Percentiles rank a stretch among this genome's conserved stretches.
Conservation (phyloP, 2,797 vertebrate genomes). For the Neoniphon sammara region DNA sequence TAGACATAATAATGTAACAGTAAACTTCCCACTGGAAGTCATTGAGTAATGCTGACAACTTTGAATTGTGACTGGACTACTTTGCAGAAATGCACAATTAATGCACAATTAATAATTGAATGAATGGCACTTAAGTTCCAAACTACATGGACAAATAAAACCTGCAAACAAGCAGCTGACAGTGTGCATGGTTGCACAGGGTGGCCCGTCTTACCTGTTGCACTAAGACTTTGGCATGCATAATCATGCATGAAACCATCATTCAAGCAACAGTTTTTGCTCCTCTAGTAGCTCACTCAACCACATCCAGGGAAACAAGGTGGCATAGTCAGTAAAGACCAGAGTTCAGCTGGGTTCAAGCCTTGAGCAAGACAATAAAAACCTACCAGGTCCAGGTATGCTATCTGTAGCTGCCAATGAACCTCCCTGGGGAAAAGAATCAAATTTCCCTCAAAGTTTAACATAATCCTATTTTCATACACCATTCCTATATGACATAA, state of each 20-base stretch:
- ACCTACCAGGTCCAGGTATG: slow-evolving; percentile 11
- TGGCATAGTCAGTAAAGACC: not conserved
- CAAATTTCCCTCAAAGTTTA: not conserved
- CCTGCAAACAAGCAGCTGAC: not conserved
- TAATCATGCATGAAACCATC: not conserved
- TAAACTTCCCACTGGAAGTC: not conserved
- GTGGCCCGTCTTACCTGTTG: slow-evolving; percentile 10
- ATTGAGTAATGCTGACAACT: not conserved
- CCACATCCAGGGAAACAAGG: not conserved
- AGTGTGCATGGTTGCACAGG: not conserved
- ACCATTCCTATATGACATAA: not conserved
- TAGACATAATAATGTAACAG: not conserved
- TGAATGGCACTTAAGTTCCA: not conserved
- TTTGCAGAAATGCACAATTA: not conserved
- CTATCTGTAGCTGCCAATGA: not conserved
- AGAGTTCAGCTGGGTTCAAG: not conserved
- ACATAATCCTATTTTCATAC: not conserved
- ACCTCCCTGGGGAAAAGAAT: not conserved
- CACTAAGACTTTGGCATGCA: not conserved
- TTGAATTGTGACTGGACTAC: not conserved
- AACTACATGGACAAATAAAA: not conserved
- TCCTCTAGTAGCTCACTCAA: not conserved
- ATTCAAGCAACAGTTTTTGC: not conserved
- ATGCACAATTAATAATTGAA: not conserved
- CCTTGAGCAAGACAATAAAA: slow-evolving; percentile 3